phyloP scores from a whole-genome alignment of 2,113 vertebrate genomes.

The Gavia stellata region DNA sequence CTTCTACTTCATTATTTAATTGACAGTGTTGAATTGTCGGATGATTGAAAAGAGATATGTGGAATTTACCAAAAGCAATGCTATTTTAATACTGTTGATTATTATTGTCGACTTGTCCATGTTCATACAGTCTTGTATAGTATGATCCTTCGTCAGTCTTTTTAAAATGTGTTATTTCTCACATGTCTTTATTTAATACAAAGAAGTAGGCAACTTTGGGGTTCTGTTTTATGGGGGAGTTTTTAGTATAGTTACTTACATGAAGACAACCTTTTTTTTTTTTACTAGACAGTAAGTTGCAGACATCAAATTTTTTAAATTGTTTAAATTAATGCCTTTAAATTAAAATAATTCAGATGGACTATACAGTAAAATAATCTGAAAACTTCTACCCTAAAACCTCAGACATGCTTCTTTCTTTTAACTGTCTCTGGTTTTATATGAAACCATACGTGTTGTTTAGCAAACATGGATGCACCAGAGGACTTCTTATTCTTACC shows the following conservation, averaged over 20 bases:
- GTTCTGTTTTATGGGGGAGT: not conserved
- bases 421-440: not conserved
- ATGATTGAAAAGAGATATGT: not conserved
- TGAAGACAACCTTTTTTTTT: not conserved
- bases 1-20: not conserved
- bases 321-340: not conserved
- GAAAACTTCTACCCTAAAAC: not conserved
- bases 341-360: not conserved
- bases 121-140: not conserved
- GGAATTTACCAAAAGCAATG: not conserved
- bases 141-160: not conserved
- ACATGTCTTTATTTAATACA: fast-evolving
- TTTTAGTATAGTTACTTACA: not conserved
- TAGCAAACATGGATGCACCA: not conserved
- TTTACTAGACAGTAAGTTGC: not conserved
- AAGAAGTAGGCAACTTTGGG: not conserved
- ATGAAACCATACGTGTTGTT: not conserved
- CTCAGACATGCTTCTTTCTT: not conserved
- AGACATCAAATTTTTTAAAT: not conserved
- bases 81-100: not conserved
- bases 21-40: not conserved
- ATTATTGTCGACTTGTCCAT: not conserved
- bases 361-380: not conserved
- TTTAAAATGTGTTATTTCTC: not conserved
- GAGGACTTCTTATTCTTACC: not conserved